These are phyloP conservation scores for Plectrocnemia conspersa DNA, from an alignment of 1,140 invertebrate species.

Conservation along the genomic window DNA sequence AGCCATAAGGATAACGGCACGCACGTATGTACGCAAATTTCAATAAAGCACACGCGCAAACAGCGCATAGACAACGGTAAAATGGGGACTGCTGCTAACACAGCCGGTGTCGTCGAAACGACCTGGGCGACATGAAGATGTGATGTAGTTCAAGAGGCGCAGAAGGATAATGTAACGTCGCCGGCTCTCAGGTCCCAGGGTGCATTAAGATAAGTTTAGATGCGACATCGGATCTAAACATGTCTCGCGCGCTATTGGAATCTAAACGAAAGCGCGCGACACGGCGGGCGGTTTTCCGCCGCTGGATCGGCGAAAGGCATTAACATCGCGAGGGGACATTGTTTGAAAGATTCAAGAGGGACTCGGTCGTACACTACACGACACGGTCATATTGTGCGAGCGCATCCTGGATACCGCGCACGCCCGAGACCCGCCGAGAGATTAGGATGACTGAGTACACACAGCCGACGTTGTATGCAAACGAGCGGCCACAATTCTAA, in stretches of 20 bases:
- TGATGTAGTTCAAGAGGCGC: not conserved
- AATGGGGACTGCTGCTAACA: not conserved
- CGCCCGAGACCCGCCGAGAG: not conserved
- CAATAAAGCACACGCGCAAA: not conserved
- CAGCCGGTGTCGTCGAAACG: not conserved
- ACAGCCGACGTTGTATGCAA: conserved; percentile 5
- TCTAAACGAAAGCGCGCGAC: not conserved
- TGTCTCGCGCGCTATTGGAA: conserved; percentile 10
- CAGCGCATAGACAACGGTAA: not conserved
- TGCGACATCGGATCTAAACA: conserved; percentile 17
- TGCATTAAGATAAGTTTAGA: conserved; percentile 10
- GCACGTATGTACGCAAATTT: not conserved
- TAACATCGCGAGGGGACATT: not conserved
- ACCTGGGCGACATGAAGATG: not conserved
- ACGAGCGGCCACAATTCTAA: not conserved
- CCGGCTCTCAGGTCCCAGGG: not conserved
- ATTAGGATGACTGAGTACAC: conserved; percentile 10
- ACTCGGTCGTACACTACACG: not conserved
- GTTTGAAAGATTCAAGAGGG: not conserved
- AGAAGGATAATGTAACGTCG: not conserved
- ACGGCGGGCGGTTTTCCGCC: not conserved
- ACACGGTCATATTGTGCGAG: not conserved
- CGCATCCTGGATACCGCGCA: not conserved
- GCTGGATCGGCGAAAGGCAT: not conserved
- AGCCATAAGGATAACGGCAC: not conserved